Evolutionary conservation across 2,888 invertebrate species (phyloP).

Genomic region (Noctua fimbriata): DNA sequence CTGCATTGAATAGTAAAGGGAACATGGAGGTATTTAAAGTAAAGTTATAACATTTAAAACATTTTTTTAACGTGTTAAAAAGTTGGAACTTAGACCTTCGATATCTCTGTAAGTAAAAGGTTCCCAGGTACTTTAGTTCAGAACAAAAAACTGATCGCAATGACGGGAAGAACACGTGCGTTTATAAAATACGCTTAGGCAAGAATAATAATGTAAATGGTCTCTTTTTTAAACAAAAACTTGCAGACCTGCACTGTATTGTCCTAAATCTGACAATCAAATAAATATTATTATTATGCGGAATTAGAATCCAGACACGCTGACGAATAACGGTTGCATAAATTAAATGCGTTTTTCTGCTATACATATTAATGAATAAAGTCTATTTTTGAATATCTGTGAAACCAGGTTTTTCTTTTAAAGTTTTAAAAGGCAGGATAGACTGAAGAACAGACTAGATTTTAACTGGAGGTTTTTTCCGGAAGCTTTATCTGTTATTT

Average conservation of each 20-base stretch:
- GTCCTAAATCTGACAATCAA: background rate
- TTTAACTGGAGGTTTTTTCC: background rate
- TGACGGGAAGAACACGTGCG: no score
- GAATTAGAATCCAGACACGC: slow-evolving; percentile 1
- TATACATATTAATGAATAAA: background rate
- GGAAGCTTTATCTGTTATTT: background rate
- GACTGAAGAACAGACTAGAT: no score
- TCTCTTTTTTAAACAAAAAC: background rate
- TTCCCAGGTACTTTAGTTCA: no score
- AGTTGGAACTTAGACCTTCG: no score
- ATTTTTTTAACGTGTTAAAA: no score
- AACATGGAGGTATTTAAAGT: background rate
- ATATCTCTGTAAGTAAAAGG: no score
- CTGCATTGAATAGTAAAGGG: background rate
- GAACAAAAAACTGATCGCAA: no score
- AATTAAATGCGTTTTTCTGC: no score
- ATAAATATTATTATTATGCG: background rate
- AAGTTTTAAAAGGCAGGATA: background rate
- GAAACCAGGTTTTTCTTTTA: background rate
- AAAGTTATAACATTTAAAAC: no score
- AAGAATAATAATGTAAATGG: background rate
- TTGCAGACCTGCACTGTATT: background rate
- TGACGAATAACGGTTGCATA: background rate
- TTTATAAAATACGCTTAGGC: background rate
- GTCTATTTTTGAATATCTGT: background rate